Conservation (phyloP, 92 coral and sea anemone species). For the Meandrina meandrites region DNA sequence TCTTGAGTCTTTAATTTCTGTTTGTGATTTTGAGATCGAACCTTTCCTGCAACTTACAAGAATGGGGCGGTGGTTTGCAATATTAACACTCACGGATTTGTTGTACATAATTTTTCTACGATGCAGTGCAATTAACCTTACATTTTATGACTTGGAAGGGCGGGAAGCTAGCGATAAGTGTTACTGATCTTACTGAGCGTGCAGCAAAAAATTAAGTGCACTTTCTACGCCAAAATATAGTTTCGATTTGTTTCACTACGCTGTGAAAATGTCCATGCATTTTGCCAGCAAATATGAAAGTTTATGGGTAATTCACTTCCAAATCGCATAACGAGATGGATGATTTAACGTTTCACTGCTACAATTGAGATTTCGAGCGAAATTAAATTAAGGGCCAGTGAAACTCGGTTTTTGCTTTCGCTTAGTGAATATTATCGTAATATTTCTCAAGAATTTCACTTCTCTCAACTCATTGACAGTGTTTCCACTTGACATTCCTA, state of each 20-base stretch:
- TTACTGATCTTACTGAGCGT: not conserved
- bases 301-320: not conserved
- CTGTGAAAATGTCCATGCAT: not conserved
- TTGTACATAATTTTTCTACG: not conserved
- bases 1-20: not conserved
- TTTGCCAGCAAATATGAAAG: not conserved
- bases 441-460: not conserved
- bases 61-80: conserved; percentile 37
- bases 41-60: not conserved
- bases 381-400: not conserved
- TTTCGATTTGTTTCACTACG: not conserved
- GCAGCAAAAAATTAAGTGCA: not conserved
- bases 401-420: not conserved
- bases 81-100: too few species aligned
- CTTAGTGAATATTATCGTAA: not conserved
- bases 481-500: not conserved
- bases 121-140: not conserved
- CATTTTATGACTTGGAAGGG: not conserved
- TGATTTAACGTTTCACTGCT: not conserved
- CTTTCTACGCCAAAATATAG: not conserved
- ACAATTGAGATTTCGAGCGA: not conserved
- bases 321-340: not conserved
- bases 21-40: not conserved
- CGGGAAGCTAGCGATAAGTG: not conserved
- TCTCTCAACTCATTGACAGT: not conserved